Evolutionary conservation across 2,113 vertebrate species (phyloP), one percentile per base, ranked within the genome.

Genomic region (Apteryx owenii): DNA sequence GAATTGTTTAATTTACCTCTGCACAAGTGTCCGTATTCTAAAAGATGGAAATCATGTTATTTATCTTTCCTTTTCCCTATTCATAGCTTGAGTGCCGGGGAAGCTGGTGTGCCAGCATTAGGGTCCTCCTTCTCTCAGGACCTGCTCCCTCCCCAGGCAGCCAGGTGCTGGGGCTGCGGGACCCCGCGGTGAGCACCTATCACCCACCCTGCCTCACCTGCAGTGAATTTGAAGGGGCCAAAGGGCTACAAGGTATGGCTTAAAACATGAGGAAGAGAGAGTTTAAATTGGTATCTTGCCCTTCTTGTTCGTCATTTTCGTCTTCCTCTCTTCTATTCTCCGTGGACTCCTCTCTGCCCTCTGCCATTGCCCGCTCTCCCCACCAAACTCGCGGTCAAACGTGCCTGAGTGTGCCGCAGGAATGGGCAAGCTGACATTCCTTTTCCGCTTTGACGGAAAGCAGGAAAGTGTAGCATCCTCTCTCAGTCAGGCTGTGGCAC

Each of bases 91-190:
- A 58, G 14, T 46, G 46, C 21, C 23, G 60, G 58, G 17, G 81
- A 65, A 88, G 20, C 14, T 79, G 4, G 7, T 70, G 56, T 76
- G 17, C 31, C 44, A 46, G 61, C 16, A 20, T 42, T 44, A 61
- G 48, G 26, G 22, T 70, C 66, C 51, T 89, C 21, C 62, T 61
- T 40, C 36, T 70, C 50, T 56, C 73, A 12, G 8, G 20, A 26
- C 29, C 38, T 92, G 40, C 44, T 17, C 10, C 12, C 12, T 75
- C n/a, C 36, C 44, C 14, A 33, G 38, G 46, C 71, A 66, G 21
- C 0, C 2, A 44, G 19, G 14, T 54, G 36, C 54, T 0, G 0
- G 42, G 40, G 36, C 33, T 3, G 0, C 15, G 62, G 20, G 46
- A 51, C 9, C n/a, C 36, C 0, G 0, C 42, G 56, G 19, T 65